These are phyloP conservation scores for Panagrolaimus sp. DNA, from an alignment of 1,140 invertebrate species.

Conservation along the genomic window DNA sequence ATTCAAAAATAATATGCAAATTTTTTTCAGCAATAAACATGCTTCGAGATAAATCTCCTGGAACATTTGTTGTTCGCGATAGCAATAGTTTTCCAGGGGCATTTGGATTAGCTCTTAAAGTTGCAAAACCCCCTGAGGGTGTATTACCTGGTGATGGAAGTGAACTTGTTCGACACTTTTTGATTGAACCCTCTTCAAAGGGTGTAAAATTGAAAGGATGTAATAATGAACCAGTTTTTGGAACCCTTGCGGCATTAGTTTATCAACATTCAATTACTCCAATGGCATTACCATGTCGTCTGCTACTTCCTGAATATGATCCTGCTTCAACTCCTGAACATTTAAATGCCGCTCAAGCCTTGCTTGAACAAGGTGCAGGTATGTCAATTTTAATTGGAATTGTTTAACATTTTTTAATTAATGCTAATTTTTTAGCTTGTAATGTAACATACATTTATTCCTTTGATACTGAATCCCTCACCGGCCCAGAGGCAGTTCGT, in stretches of 20 bases:
- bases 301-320: slow-evolving; percentile 76
- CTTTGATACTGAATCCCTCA: slow-evolving; percentile 86
- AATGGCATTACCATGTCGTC: slow-evolving; percentile 81
- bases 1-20: no score
- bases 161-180: slow-evolving; percentile 87
- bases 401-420: background rate
- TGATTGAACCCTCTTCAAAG: slow-evolving; percentile 88
- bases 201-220: slow-evolving; percentile 92
- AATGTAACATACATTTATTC: slow-evolving; percentile 86
- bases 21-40: slow-evolving; percentile 73
- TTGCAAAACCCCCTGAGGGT: slow-evolving; percentile 70
- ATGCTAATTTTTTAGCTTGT: slow-evolving; percentile 73
- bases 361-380: slow-evolving; percentile 71
- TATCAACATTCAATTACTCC: slow-evolving; percentile 96
- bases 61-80: slow-evolving; percentile 91
- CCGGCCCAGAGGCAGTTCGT: slow-evolving; percentile 89
- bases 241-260: slow-evolving; percentile 84
- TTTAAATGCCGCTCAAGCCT: slow-evolving; percentile 64
- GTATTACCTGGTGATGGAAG: slow-evolving; percentile 67
- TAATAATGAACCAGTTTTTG: slow-evolving; percentile 92
- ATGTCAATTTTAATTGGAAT: slow-evolving; percentile 53
- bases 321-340: slow-evolving; percentile 53
- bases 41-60: slow-evolving; percentile 77
- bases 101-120: slow-evolving; percentile 90
- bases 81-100: slow-evolving; percentile 89